Evolutionary conservation across 2,113 vertebrate species (phyloP), one percentile per base, ranked within the genome.

Genomic region (Uria aalge): DNA sequence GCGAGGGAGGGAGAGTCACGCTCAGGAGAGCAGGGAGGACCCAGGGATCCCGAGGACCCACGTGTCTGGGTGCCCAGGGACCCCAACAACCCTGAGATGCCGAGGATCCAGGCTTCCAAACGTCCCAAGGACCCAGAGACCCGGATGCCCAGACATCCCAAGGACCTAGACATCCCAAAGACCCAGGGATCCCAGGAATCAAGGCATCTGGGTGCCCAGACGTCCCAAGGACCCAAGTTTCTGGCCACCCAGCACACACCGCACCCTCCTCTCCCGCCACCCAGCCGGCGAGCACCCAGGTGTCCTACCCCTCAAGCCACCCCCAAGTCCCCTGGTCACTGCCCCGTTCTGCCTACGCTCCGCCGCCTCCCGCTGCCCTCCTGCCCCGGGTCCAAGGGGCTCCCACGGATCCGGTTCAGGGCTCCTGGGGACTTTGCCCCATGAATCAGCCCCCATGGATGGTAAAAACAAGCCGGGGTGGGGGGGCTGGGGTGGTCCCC

Each of bases 371-470:
- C 3, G 3, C 52, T 22, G 79, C 79, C 88, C 85, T 82, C 55
- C 67, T 3, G 78, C 50, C 83, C 83, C 32, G 27, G 71, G 94
- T 94, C 92, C 94, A 94, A 94, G 92, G 89, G 56, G 55, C 92
- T 92, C 71, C 48, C 23, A 0, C 15, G 27, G 71, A 41, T 12
- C 6, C 48, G 48, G 19, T 13, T 68, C 71, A 73, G 75, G 15
- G 80, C 72, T 18, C 53, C 38, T 6, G 0, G 3, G 73, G 62
- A 59, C 81, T 78, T 74, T 36, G 56, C 7, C 43, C 52, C 71
- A 32, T 32, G 45, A 6, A 21, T 52, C 32, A n/a, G 9, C 63
- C 74, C 23, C 68, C 36, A 2, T 0, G 11, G 52, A 19, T 13
- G 47, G 47, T 11, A 15, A 20, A 11, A 21, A 24, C 8, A 22